Base-by-base conservation (phyloP, 2,797 vertebrate genomes). In the Eulemur albifrons region DNA sequence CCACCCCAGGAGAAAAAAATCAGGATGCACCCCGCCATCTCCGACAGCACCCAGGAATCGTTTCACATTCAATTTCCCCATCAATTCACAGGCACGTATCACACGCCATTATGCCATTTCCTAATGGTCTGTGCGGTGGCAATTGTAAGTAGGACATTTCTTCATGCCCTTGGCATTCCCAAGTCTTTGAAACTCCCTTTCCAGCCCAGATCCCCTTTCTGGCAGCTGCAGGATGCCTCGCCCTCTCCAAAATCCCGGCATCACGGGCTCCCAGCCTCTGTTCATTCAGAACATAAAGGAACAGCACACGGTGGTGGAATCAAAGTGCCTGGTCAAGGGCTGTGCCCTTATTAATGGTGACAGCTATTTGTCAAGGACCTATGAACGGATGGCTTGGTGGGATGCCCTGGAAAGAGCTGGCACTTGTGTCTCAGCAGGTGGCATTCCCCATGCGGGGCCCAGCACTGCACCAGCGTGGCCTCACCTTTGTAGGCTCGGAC, bases 31-130 rank as follows among this genome's bases (percentile, higher is more conserved):
- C 17, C 83, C 45, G 75, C 83, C 76, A 7, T 48, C 83, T 77
- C 86, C 12, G 17, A 72, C 3, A 1, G 92, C 83, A 89, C 84
- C 83, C 95, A 69, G 0, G 30, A 93, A 88, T 82, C 20, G 25
- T n/a, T 96, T 92, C 89, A 38, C 80, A 17, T 81, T 93, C 94
- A 70, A 95, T 97, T 92, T 96, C 93, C 91, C 87, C 76, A 96
- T 92, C 96, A 87, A 94, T 98, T 84, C 97, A 43, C 67, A 84
- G 95, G 92, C 95, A 96, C 48, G 54, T 15, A 20, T 5, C 27
- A 17, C 67, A 35, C 0, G 38, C 61, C 72, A 57, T 92, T 93
- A 89, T 90, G 91, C 80, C 80, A 40, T 9, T 96, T 93, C 90
- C 87, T 96, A 88, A 95, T 83, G 87, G 79, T 20, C 97, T 93